Evolutionary conservation across 2,797 vertebrate genomes (phyloP).

Genomic region (Yasuhikotakia modesta): DNA sequence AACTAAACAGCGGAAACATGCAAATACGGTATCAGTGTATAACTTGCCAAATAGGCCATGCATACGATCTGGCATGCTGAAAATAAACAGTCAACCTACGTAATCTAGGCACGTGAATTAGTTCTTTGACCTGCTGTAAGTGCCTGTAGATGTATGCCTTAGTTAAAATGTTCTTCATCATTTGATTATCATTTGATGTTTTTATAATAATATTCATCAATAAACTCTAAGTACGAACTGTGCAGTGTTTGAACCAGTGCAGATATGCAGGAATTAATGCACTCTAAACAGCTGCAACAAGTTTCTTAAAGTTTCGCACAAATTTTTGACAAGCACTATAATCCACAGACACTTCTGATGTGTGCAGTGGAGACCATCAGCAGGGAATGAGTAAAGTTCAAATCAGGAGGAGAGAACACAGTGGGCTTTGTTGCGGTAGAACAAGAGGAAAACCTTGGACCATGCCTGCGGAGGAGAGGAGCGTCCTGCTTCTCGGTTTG

Average conservation of each 20-base stretch:
- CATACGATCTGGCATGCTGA: neutral
- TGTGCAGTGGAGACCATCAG: neutral
- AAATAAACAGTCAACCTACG: neutral
- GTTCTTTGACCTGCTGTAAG: neutral
- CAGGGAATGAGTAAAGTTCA: constrained; percentile 37
- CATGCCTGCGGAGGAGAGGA: constrained; percentile 54
- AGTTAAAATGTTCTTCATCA: neutral
- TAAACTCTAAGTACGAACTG: neutral
- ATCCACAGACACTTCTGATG: neutral
- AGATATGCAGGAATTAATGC: neutral
- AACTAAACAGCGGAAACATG: no score
- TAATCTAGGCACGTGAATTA: neutral
- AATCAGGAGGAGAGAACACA: constrained; percentile 55
- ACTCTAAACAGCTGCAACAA: neutral
- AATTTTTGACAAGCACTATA: neutral
- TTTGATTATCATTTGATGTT: neutral
- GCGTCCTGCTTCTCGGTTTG: constrained; percentile 44
- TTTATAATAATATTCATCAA: no score
- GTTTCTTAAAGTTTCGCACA: neutral
- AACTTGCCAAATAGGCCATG: no score
- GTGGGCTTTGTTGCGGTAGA: constrained; percentile 55
- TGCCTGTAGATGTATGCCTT: neutral
- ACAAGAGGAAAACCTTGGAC: constrained; percentile 56
- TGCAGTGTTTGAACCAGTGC: neutral
- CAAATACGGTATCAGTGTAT: no score